Evolutionary conservation across 2,113 vertebrate genomes (phyloP).

Genomic region (Pluvialis apricaria): DNA sequence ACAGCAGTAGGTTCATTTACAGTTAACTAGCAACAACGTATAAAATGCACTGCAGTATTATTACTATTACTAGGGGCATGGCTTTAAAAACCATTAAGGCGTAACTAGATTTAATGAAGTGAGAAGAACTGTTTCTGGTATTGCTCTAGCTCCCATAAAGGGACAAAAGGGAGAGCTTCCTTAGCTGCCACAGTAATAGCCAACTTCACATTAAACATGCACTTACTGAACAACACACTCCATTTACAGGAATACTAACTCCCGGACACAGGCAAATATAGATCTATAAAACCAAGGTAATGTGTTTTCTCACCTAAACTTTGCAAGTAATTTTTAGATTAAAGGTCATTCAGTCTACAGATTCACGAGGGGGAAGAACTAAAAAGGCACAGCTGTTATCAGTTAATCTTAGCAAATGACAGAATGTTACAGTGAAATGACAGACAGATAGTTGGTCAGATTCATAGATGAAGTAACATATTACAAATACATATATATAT

Average conservation of each 20-base stretch:
- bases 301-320: not conserved
- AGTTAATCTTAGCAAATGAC: not conserved
- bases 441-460: not conserved
- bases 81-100: not conserved
- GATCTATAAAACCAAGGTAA: not conserved
- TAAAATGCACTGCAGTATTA: not conserved
- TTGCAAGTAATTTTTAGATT: not conserved
- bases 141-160: constrained; percentile 8
- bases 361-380: not conserved
- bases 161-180: not conserved
- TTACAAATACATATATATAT: not conserved
- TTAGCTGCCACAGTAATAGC: not conserved
- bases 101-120: not conserved
- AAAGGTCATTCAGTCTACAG: not conserved
- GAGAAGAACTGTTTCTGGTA: not conserved
- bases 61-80: not conserved
- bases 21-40: not conserved
- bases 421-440: not conserved
- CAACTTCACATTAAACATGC: not conserved
- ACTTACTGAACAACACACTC: not conserved
- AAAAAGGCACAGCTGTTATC: not conserved
- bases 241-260: not conserved
- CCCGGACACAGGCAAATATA: not conserved
- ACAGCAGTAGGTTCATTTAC: not conserved
- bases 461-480: not conserved